Evolutionary conservation across 1,140 invertebrate species (phyloP), one percentile per base, ranked within the genome.

Genomic region (Zophobas atratus): DNA sequence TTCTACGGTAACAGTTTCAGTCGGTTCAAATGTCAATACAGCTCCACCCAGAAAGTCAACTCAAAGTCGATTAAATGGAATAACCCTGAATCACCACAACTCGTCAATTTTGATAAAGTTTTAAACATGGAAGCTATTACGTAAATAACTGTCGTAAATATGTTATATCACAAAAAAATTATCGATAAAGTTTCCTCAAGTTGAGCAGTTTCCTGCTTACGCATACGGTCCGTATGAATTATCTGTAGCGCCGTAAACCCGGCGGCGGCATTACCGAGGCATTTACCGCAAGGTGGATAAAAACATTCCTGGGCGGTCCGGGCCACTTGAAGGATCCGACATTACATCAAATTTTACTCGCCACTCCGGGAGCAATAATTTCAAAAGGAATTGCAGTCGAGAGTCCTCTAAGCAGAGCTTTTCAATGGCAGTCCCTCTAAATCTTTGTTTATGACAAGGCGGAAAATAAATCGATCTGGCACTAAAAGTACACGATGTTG

Each of bases 281-380:
- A 51, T 51, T 51, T 51, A 51, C 49, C 49, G 49, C 49, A 20
- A 46, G n/a, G 49, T 67, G 60, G 43, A 39, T 67, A 67, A 43
- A 67, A 67, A 67, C 39, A 34, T 33, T 34, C 53, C 53, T 20
- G 60, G 38, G 43, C 39, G 39, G 60, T 67, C 39, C 33, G 55
- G 55, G n/a, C 49, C 49, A 51, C 55, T 57, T 57, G 55, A 67
- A 67, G 39, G 39, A 67, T 39, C 57, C 39, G 6, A 6, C 36
- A 20, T 63, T 63, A 63, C 57, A 67, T 67, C 60, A 67, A 67
- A 41, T 67, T 67, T 63, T 67, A 67, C 60, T 67, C 60, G 8
- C 39, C 60, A 67, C 60, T 67, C 39, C 2, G 60, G 60, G 39
- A 67, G 60, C 20, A n/a, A 67, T 67, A 41, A 67, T 33, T 67